phyloP scores from a whole-genome alignment of 2,797 vertebrate species.

The Anguilla obscura region DNA sequence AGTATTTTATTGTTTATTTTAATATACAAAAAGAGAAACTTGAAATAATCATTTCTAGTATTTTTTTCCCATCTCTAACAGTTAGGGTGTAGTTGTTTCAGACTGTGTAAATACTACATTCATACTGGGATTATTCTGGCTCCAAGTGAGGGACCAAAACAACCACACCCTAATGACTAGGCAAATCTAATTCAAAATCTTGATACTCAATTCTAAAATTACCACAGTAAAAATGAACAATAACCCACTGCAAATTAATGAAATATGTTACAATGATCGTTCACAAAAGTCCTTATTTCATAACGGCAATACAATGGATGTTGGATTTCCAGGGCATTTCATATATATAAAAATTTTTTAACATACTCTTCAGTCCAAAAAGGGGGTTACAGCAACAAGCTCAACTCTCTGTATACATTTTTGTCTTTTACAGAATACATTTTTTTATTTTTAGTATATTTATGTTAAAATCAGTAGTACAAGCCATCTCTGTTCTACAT shows the following conservation, averaged over 20 bases:
- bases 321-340: constrained; percentile 74
- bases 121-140: constrained; percentile 84
- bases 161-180: constrained; percentile 77
- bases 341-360: constrained; percentile 66
- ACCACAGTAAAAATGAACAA: constrained; percentile 89
- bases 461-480: constrained; percentile 90
- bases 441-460: constrained; percentile 70
- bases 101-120: constrained; percentile 86
- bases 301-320: constrained; percentile 77
- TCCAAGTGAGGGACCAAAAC: constrained; percentile 78
- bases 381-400: constrained; percentile 82
- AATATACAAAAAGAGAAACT: constrained; percentile 96
- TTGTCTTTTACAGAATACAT: constrained; percentile 68
- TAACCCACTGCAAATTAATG: constrained; percentile 84
- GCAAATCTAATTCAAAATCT: constrained; percentile 79
- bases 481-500: constrained; percentile 87
- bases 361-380: constrained; percentile 76
- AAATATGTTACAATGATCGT: constrained; percentile 85
- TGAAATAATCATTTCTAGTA: constrained; percentile 83
- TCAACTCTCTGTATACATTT: constrained; percentile 72
- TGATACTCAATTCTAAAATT: constrained; percentile 84
- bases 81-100: constrained; percentile 76
- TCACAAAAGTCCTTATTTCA: constrained; percentile 74
- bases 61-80: constrained; percentile 68
- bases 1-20: constrained; percentile 87